Base-by-base conservation (phyloP, 2,113 vertebrate genomes). In the Megaleporinus macrocephalus region DNA sequence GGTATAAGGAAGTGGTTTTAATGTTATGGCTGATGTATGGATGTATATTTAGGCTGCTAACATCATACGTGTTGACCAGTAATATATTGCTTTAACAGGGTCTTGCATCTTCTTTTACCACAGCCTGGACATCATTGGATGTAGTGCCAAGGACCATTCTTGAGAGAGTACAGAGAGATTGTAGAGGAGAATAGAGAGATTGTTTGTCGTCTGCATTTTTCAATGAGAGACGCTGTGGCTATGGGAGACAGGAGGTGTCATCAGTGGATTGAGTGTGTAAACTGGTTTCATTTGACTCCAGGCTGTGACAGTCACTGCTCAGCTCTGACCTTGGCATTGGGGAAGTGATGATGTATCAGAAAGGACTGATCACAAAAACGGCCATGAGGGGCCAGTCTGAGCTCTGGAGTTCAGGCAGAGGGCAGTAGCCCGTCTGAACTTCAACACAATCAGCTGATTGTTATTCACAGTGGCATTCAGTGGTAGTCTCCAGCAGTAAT, bases 181-280 rank as follows among this genome's bases (percentile, higher is more conserved):
- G n/a, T n/a, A 79, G 59, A 70, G 26, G 13, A 79, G 29, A 59
- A 29, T 22, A 26, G 53, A 36, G 27, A 71, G 26, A 13, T 80
- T 61, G 66, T 80, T 69, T 30, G 24, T 0, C 22, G 0, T 24
- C 18, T 36, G 33, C 55, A n/a, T 70, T 26, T 61, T 61, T 26
- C 33, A 61, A 15, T 12, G 6, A 7, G 10, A 20, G 18, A 22
- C 33, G 7, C 65, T 68, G 22, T 33, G 18, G 33, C 65, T 36
- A 29, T 68, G 30, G 29, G 27, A 68, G 16, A 30, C 15, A 11
- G 65, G 27, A 68, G 5, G 4, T 18, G 16, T 41, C 36, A n/a
- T 1, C 65, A 22, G 30, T 22, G 30, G 36, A 44, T 69, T n/a
- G 18, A 68, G 63, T 20, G n/a, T 36, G 65, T 36, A 65, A 30